Evolutionary conservation across 2,113 vertebrate species (phyloP), one percentile per base, ranked within the genome.

Genomic region (Suricata suricatta): DNA sequence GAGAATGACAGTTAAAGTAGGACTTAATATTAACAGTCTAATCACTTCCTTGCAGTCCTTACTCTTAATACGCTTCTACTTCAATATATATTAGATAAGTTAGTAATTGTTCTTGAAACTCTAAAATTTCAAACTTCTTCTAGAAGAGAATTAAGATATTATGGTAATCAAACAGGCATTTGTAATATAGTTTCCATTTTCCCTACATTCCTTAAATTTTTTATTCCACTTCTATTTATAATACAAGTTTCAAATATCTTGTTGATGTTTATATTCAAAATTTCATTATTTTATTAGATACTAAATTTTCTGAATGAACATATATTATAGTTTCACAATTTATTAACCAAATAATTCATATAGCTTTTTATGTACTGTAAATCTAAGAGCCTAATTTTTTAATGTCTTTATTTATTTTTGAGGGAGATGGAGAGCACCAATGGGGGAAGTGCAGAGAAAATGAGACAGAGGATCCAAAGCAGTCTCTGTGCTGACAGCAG

Each of bases 1-100:
- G 89, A 88, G 23, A 92, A 88, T 93, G 77, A 88, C 35, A 97
- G 76, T 74, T 96, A 93, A 94, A 96, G 1, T 83, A 94, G 38
- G 10, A 90, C 33, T 95, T 95, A 79, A 87, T 74, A 66, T 81
- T 76, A 44, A 87, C 94, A 85, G 74, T 57, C 88, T 88, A 77
- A 93, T 95, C 50, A 96, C 85, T 96, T 93, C 4, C 23, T 97
- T 84, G 0, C 0, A 91, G 17, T 92, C 3, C 31, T 7, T 57
- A 47, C 10, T 93, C 23, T 95, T 85, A 94, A 87, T 66, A 95
- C 25, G 86, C 54, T 94, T 98, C 27, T 17, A 68, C 23, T 92
- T 91, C 33, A 93, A 33, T 85, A 88, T 50, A 47, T 87, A 41
- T 50, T 76, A 89, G 33, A 38, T 38, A n/a, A 96, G 12, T n/a